phyloP scores from a whole-genome alignment of 1,140 invertebrate genomes.

The Cydia amplana region DNA sequence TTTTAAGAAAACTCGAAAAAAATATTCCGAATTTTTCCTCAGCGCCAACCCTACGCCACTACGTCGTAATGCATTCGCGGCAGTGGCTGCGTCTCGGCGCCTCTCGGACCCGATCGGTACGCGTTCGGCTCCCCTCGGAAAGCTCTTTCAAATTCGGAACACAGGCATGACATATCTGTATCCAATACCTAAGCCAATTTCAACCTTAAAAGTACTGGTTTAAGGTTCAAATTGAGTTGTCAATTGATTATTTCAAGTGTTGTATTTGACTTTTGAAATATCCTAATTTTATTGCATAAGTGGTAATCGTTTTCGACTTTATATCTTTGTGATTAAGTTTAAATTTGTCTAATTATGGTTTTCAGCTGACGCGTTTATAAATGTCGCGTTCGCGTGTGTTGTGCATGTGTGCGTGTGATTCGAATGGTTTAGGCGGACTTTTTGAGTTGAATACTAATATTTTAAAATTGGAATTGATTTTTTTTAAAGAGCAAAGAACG shows the following conservation, averaged over 20 bases:
- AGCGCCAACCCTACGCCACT: constrained; percentile 58
- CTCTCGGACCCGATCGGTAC: constrained; percentile 76
- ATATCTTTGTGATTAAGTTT: constrained; percentile 39
- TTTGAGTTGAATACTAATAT: constrained; percentile 52
- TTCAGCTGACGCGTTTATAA: constrained; percentile 76
- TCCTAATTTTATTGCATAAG: constrained; percentile 65
- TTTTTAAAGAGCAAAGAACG: constrained; percentile 27
- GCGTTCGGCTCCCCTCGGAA: constrained; percentile 67
- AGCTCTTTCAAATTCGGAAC: constrained; percentile 71
- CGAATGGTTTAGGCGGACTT: constrained; percentile 58
- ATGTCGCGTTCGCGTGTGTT: constrained; percentile 55
- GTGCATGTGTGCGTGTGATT: constrained; percentile 55
- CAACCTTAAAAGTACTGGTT: constrained; percentile 32
- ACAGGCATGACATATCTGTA: constrained; percentile 65
- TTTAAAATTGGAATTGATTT: constrained; percentile 45
- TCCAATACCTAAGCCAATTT: constrained; percentile 39
- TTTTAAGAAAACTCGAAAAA: neutral
- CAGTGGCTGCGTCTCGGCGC: constrained; percentile 71
- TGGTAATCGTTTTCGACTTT: constrained; percentile 45
- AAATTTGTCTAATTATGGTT: constrained; percentile 46
- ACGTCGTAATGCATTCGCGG: constrained; percentile 74
- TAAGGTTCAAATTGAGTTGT: constrained; percentile 41
- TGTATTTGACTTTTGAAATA: constrained; percentile 75
- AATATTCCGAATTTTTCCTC: constrained; percentile 47
- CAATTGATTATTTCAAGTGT: constrained; percentile 54